phyloP scores from a whole-genome alignment of 2,113 vertebrate species.

The Collichthys lucidus region DNA sequence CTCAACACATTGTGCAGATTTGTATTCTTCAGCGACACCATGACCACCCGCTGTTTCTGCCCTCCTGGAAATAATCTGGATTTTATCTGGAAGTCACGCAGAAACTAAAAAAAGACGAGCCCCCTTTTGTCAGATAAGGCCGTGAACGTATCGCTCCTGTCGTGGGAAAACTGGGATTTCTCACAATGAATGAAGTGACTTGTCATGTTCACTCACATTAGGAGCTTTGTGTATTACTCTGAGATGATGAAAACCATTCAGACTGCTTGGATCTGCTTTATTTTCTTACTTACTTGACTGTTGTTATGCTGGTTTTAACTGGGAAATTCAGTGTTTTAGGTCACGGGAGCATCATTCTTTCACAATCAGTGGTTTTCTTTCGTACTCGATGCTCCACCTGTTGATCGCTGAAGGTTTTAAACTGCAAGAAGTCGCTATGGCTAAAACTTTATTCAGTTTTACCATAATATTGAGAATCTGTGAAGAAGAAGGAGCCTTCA shows the following conservation, averaged over 20 bases:
- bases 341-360: neutral
- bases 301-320: neutral
- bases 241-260: neutral
- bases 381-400: neutral
- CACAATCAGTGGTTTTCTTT: neutral
- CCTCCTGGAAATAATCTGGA: slow-evolving; percentile 5
- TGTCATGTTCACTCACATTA: neutral
- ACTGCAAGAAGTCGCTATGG: neutral
- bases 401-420: neutral
- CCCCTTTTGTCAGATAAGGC: slow-evolving; percentile 5
- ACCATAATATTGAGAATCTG: too few species aligned
- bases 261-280: neutral
- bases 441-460: neutral
- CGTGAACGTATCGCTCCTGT: neutral
- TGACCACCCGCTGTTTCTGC: slow-evolving; percentile 26
- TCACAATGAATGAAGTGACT: neutral
- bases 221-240: neutral
- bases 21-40: slow-evolving; percentile 22
- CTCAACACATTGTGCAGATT: slow-evolving; percentile 26
- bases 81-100: slow-evolving; percentile 18
- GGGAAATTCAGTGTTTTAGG: neutral
- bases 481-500: too few species aligned
- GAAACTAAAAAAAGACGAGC: neutral
- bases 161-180: slow-evolving; percentile 4
- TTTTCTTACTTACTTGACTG: neutral